Conservation (phyloP, 2,888 invertebrate species). For the Tenthredo scrophulariae region DNA sequence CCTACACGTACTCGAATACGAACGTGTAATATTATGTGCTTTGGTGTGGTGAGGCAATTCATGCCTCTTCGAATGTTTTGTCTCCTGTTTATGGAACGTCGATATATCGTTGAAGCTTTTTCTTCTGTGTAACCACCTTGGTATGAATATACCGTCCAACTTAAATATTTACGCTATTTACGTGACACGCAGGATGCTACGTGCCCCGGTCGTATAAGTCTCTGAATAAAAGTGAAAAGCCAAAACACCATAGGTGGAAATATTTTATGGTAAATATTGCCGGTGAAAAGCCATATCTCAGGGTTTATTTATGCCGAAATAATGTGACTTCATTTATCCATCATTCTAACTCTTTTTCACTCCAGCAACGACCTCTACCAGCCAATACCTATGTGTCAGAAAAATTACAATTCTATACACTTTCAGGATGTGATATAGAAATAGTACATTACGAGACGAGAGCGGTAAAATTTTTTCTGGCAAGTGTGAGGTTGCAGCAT, state of each 20-base stretch:
- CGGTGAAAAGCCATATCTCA: neutral
- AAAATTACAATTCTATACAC: too few species aligned
- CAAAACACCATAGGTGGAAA: neutral
- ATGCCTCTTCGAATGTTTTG: neutral
- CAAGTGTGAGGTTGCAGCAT: too few species aligned
- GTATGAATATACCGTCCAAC: too few species aligned
- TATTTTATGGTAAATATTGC: neutral
- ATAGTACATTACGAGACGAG: too few species aligned
- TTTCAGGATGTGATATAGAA: too few species aligned
- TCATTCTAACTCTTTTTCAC: too few species aligned
- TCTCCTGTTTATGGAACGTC: neutral
- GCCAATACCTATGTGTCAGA: too few species aligned
- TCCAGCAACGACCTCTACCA: too few species aligned
- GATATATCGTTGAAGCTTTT: neutral
- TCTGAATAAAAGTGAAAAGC: neutral
- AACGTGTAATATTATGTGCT: neutral
- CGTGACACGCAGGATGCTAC: neutral
- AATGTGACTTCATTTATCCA: too few species aligned
- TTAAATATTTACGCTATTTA: constrained; percentile 19
- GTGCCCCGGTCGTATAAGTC: neutral
- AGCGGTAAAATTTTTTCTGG: too few species aligned
- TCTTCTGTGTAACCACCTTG: neutral
- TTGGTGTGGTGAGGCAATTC: neutral
- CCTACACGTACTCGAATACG: neutral
- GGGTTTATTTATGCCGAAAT: too few species aligned